Conservation (phyloP, 2,797 vertebrate species). For the Moxostoma hubbsi region DNA sequence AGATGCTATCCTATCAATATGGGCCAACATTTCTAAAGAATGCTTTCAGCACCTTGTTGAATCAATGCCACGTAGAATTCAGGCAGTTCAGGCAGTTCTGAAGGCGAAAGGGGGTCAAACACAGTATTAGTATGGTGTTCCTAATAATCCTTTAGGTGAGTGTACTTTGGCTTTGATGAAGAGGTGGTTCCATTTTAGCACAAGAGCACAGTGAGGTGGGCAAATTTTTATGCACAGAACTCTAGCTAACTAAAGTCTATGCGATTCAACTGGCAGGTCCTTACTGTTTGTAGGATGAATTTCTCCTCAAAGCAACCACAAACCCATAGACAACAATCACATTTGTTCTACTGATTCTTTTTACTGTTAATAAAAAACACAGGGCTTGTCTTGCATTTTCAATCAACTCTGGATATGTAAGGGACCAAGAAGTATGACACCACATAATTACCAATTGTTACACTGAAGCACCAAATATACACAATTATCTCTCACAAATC, state of each 20-base stretch:
- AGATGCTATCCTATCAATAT: no score
- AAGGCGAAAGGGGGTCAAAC: no score
- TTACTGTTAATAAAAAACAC: constrained; percentile 33
- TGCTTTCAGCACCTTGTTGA: no score
- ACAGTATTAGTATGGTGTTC: no score
- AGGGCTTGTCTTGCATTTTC: constrained; percentile 27
- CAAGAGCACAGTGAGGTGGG: constrained; percentile 61
- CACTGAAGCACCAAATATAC: neutral
- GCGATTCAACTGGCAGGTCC: constrained; percentile 33
- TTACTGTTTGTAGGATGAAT: constrained; percentile 44
- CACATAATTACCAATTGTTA: constrained; percentile 1
- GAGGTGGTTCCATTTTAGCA: constrained; percentile 58
- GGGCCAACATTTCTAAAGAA: no score
- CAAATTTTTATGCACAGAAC: constrained; percentile 41
- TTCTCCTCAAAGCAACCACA: constrained; percentile 44
- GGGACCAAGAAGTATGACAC: constrained; percentile 3
- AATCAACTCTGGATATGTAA: neutral
- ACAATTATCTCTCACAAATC: constrained; percentile 6
- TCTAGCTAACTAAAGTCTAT: constrained; percentile 42
- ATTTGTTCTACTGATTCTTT: constrained; percentile 40
- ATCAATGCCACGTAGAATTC: no score
- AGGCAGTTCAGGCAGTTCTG: no score
- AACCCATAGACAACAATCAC: constrained; percentile 27
- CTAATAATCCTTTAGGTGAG: no score
- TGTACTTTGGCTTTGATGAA: constrained; percentile 63